phyloP scores from a whole-genome alignment of 2,888 invertebrate genomes.

The Dolomedes plantarius region DNA sequence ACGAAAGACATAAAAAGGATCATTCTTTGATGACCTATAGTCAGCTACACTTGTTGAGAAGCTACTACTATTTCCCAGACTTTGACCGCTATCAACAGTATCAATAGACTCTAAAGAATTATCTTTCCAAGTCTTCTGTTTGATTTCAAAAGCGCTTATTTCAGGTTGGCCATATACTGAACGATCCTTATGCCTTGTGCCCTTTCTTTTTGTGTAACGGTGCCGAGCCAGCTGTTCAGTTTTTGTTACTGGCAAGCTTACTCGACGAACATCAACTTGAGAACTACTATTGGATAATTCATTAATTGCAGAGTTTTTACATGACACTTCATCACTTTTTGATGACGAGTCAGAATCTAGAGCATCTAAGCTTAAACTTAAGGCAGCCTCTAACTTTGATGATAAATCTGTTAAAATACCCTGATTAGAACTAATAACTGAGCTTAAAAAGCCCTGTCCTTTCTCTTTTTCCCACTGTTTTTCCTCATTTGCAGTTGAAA shows the following conservation, averaged over 20 bases:
- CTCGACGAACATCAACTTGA: slow-evolving; percentile 46
- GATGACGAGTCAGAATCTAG: slow-evolving; percentile 65
- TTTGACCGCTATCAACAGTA: slow-evolving; percentile 72
- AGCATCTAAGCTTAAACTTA: slow-evolving; percentile 72
- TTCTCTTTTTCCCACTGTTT: slow-evolving; percentile 68
- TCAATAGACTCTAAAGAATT: slow-evolving; percentile 72
- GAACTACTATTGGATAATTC: slow-evolving; percentile 50
- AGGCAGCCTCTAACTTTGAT: slow-evolving; percentile 75
- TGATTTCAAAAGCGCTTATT: slow-evolving; percentile 46
- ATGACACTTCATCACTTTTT: slow-evolving; percentile 54
- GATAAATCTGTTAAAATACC: slow-evolving; percentile 76
- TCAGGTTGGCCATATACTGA: slow-evolving; percentile 74
- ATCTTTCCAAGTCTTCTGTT: slow-evolving; percentile 67
- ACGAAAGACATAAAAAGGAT: slow-evolving; percentile 71
- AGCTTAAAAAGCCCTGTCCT: slow-evolving; percentile 76
- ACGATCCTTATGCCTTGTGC: slow-evolving; percentile 71
- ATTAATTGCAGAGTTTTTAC: slow-evolving; percentile 49
- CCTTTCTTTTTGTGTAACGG: slow-evolving; percentile 47
- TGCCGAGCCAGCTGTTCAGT: slow-evolving; percentile 63
- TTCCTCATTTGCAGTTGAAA: slow-evolving; percentile 34
- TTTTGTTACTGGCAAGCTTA: slow-evolving; percentile 59
- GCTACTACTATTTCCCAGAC: slow-evolving; percentile 70
- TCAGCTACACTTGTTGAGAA: slow-evolving; percentile 48
- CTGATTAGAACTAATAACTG: slow-evolving; percentile 76
- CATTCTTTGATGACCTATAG: slow-evolving; percentile 48